A percentile compares a stretch with the other conserved stretches of the same genome.
Evolutionary conservation across 1,140 invertebrate species (phyloP).

Genomic region (Drosophila bipectinata): DNA sequence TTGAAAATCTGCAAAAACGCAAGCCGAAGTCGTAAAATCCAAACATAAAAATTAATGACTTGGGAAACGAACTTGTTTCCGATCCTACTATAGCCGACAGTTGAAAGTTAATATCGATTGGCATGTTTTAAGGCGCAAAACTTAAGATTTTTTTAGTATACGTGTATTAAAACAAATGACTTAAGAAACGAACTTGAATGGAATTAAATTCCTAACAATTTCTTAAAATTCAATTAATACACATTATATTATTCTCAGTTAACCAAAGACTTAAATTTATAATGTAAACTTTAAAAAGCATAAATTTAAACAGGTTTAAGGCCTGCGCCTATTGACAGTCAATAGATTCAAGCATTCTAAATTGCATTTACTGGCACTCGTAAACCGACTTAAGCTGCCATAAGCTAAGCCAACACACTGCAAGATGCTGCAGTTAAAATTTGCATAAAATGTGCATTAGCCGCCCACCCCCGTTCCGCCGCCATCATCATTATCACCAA

Average conservation of each 20-base stretch:
- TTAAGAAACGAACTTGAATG: neutral
- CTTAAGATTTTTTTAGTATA: neutral
- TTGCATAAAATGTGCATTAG: slow-evolving; percentile 80
- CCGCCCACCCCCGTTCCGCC: slow-evolving; percentile 57
- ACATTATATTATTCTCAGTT: neutral
- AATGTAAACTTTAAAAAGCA: slow-evolving; percentile 17
- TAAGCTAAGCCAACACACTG: slow-evolving; percentile 30
- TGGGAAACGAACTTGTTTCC: slow-evolving; percentile 68
- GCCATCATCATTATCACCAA: slow-evolving; percentile 55
- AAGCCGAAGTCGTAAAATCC: slow-evolving; percentile 6
- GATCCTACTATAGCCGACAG: neutral
- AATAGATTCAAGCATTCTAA: slow-evolving; percentile 43
- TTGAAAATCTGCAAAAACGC: slow-evolving; percentile 24
- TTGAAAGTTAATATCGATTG: neutral
- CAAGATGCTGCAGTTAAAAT: slow-evolving; percentile 41
- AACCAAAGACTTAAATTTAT: slow-evolving; percentile 10
- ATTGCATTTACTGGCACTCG: slow-evolving; percentile 56
- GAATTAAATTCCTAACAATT: neutral
- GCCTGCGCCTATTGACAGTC: slow-evolving; percentile 41
- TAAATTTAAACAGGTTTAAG: slow-evolving; percentile 39
- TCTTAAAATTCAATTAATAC: neutral
- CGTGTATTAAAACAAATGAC: neutral
- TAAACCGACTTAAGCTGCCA: slow-evolving; percentile 48
- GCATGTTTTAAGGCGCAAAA: neutral
- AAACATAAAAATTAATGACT: slow-evolving; percentile 50